Evolutionary conservation across 2,888 invertebrate genomes (phyloP).

Genomic region (Stratiomys singularior): DNA sequence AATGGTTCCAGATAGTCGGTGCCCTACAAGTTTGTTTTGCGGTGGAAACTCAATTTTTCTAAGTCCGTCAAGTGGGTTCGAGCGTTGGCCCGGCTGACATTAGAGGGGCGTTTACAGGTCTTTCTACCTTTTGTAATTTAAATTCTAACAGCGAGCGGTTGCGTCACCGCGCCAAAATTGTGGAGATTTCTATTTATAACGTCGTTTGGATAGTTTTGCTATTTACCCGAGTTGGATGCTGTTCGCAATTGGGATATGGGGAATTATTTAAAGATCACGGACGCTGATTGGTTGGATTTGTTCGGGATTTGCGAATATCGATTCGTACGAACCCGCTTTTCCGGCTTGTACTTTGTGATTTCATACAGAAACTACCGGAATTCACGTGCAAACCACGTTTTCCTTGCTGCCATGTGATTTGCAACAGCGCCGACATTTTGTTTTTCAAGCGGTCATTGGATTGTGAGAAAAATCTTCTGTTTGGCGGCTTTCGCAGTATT

Average conservation of each 20-base stretch:
- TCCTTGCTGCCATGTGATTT: not conserved
- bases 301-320: not conserved
- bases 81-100: not conserved
- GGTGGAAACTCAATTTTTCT: too few species aligned
- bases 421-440: constrained; percentile 1
- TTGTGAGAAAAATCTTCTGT: too few species aligned
- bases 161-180: not conserved
- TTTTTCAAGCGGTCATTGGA: not conserved
- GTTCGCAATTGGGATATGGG: not conserved
- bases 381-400: not conserved
- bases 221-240: not conserved
- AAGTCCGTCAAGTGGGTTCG: not conserved
- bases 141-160: not conserved
- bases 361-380: not conserved
- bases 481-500: not conserved
- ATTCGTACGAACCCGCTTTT: not conserved
- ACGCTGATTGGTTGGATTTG: not conserved
- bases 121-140: not conserved
- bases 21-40: too few species aligned
- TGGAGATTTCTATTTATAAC: constrained; percentile 1
- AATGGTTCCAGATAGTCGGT: not conserved
- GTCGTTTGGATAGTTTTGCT: not conserved
- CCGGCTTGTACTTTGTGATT: not conserved
- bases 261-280: not conserved
- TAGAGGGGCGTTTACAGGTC: not conserved